Evolutionary conservation across 1,140 invertebrate species (phyloP).

Genomic region (Melipona quadrifasciata): DNA sequence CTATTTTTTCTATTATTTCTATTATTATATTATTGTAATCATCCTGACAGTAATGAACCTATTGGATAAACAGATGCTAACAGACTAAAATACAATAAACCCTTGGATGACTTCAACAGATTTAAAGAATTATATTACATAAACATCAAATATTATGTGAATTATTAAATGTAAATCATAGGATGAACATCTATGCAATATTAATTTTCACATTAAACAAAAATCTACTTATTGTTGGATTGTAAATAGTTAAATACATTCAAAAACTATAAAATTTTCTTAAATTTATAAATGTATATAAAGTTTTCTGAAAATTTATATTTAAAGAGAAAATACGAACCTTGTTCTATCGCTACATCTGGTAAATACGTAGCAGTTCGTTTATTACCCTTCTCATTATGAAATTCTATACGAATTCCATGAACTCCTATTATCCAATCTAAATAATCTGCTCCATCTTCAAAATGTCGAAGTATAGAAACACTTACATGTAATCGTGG

Average conservation of each 20-base stretch:
- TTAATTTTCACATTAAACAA: too few species aligned
- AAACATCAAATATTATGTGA: not conserved
- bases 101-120: too few species aligned
- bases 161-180: too few species aligned
- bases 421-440: slow-evolving; percentile 99
- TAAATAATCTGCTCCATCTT: slow-evolving; percentile 96
- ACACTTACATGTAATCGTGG: slow-evolving; percentile 96
- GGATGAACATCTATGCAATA: too few species aligned
- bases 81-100: too few species aligned
- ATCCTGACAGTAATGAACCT: too few species aligned
- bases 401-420: slow-evolving; percentile 98
- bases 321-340: slow-evolving; percentile 80
- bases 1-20: too few species aligned
- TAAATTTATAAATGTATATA: not conserved
- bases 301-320: not conserved
- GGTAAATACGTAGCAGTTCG: slow-evolving; percentile 99
- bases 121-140: too few species aligned
- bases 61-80: too few species aligned
- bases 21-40: too few species aligned
- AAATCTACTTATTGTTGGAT: too few species aligned
- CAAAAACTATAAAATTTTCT: not conserved
- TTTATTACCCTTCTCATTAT: slow-evolving; percentile 96
- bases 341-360: slow-evolving; percentile 98
- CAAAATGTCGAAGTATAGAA: slow-evolving; percentile 97
- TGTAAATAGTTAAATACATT: too few species aligned